These are phyloP conservation scores for Equus przewalskii DNA, from an alignment of 2,113 vertebrate genomes.

Conservation along the genomic window DNA sequence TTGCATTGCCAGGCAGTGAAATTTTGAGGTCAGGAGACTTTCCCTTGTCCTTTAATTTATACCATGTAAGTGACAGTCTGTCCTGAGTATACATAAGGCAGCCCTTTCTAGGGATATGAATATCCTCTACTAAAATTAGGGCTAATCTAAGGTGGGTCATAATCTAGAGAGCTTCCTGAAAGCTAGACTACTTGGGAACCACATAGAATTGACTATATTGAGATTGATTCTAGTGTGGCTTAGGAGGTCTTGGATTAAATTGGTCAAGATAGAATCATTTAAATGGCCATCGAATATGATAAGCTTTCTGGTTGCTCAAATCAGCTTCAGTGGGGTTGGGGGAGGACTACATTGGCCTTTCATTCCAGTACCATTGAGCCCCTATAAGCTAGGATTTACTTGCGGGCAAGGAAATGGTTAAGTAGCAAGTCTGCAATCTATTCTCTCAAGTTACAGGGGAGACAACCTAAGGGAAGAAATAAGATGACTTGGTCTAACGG, in stretches of 20 bases:
- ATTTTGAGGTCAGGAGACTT: neutral
- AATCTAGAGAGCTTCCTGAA: neutral
- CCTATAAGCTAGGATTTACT: neutral
- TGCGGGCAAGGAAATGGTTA: neutral
- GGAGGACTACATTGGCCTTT: neutral
- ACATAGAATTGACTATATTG: neutral
- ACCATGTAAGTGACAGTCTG: neutral
- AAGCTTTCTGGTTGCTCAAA: neutral
- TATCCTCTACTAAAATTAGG: neutral
- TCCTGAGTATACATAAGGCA: neutral
- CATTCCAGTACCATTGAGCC: neutral
- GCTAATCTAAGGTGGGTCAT: neutral
- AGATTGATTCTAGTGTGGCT: neutral
- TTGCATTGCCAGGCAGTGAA: neutral
- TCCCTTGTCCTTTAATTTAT: neutral
- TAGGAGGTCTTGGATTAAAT: neutral
- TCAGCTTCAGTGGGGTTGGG: neutral
- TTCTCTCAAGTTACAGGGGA: neutral
- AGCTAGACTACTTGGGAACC: neutral
- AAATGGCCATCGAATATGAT: neutral
- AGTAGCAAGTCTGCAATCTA: neutral
- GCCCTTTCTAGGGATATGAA: neutral
- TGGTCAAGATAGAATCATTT: neutral
- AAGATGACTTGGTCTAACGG: neutral
- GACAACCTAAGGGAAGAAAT: neutral